Evolutionary conservation across 2,113 vertebrate genomes (phyloP), one percentile per base, ranked within the genome.

Genomic region (Silurus asotus): DNA sequence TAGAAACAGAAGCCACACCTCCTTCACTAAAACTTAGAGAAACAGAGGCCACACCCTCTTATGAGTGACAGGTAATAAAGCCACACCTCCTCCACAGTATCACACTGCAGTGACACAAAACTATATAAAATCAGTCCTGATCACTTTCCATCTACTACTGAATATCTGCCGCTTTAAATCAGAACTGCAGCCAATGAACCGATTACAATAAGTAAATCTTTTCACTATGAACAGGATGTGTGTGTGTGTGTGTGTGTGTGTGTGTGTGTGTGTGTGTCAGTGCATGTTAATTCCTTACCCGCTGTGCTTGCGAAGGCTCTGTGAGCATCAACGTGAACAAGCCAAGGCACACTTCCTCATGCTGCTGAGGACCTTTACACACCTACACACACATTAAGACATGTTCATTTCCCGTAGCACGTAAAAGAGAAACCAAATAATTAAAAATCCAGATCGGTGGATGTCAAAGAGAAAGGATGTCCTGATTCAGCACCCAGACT

Each of bases 291-390:
- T 3, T 6, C 55, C 94, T 91, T 93, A 99, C 98, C 95, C 98
- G 96, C 92, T 97, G 97, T 0, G 97, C 97, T 92, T 99, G 98
- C 0, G 93, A 0, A 0, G 98, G 94, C 0, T 99, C 98, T 0
- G 94, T 96, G 13, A 99, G 95, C 61, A 98, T 95, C 59, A 99
- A 89, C 0, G 95, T 95, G 91, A 99, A 97, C 6, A 99, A 96
- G 0, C 98, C 98, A 84, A 99, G 93, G 93, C 97, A 99, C 25
- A 98, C 93, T 81, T 99, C 98, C 84, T 99, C 98, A 0, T 99
- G 98, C 87, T 99, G 98, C 23, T 96, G 95, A 14, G 95, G 93
- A 0, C 98, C 97, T 92, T 99, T 99, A 89, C 98, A 99, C 8
- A 97, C 98, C 98, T 99, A 87, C 64, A 84, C 49, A 85, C 48